Evolutionary conservation across 2,888 invertebrate species (phyloP).

Genomic region (Orthonevra nobilis): DNA sequence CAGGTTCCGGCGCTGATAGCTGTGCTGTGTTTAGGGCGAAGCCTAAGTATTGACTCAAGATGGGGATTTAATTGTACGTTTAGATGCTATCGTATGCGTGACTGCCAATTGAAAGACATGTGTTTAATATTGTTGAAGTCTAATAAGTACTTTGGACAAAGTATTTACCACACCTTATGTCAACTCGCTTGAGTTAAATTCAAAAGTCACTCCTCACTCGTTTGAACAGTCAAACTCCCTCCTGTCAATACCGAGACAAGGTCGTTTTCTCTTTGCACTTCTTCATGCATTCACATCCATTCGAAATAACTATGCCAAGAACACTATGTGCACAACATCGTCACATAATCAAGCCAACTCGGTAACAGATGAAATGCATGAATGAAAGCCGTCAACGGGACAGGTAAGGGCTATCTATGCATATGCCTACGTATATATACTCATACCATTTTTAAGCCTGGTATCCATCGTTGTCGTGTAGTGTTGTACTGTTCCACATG

Average conservation of each 20-base stretch:
- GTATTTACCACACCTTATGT: too few species aligned
- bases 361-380: slow-evolving; percentile 45
- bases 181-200: too few species aligned
- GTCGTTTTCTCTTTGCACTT: slow-evolving; percentile 44
- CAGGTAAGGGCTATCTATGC: slow-evolving; percentile 23
- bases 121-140: too few species aligned
- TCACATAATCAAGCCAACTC: slow-evolving; percentile 27
- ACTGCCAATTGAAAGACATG: too few species aligned
- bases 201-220: too few species aligned
- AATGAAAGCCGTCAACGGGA: slow-evolving; percentile 50
- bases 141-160: too few species aligned
- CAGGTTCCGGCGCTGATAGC: too few species aligned
- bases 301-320: slow-evolving; percentile 58
- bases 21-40: too few species aligned
- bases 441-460: slow-evolving; percentile 26
- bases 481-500: slow-evolving; percentile 38
- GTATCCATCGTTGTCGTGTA: not conserved
- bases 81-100: too few species aligned
- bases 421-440: slow-evolving; percentile 12
- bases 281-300: not conserved
- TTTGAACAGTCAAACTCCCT: too few species aligned
- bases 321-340: slow-evolving; percentile 52
- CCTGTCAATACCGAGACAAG: slow-evolving; percentile 57
- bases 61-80: too few species aligned
- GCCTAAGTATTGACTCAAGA: too few species aligned